phyloP scores from a whole-genome alignment of 2,113 vertebrate species.

The Prietella phreatophila region DNA sequence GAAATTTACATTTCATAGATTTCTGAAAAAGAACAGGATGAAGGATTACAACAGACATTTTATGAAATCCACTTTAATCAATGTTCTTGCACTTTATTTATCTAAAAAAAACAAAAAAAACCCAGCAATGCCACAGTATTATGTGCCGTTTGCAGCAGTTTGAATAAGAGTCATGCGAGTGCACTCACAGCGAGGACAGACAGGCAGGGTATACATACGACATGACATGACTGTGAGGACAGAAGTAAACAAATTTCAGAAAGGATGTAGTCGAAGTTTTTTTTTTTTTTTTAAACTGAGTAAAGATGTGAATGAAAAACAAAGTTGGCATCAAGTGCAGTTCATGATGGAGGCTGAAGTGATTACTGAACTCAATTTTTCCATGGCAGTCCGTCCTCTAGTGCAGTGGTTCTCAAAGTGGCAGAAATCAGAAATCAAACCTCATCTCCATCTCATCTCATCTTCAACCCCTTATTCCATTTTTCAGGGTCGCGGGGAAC shows the following conservation, averaged over 20 bases:
- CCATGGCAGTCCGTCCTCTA: neutral
- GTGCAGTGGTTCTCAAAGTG: too few relatives aligned
- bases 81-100: neutral
- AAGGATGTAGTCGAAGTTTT: neutral
- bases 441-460: too few relatives aligned
- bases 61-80: neutral
- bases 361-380: neutral
- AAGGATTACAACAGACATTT: neutral
- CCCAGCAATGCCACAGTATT: neutral
- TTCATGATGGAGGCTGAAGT: neutral
- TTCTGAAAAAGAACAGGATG: neutral
- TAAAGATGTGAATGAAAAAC: neutral
- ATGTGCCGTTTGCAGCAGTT: neutral
- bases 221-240: neutral
- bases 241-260: neutral
- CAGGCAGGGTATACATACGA: neutral
- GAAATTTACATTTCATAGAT: constrained; percentile 62
- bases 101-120: neutral
- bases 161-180: too few relatives aligned
- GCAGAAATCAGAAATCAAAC: neutral
- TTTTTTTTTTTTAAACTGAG: too few relatives aligned
- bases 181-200: too few relatives aligned
- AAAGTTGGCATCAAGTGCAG: neutral
- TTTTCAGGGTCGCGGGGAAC: too few relatives aligned
- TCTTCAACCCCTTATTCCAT: too few relatives aligned